Evolutionary conservation across 2,888 invertebrate species (phyloP).

Genomic region (Drosophila leonis): DNA sequence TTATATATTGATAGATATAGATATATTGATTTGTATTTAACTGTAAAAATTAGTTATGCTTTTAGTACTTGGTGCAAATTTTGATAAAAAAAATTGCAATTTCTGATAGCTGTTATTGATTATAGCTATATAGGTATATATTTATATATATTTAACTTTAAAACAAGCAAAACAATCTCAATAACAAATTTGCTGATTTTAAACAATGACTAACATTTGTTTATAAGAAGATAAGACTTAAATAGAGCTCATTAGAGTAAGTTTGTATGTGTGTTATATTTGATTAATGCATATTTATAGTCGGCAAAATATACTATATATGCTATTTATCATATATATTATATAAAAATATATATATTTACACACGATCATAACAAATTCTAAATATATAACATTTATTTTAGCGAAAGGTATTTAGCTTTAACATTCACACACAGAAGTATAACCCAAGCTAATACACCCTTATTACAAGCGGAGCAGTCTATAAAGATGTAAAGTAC

Average conservation of each 20-base stretch:
- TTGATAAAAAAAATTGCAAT: constrained; percentile 1
- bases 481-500: background rate
- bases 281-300: background rate
- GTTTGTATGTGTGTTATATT: background rate
- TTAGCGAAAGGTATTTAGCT: too few species aligned
- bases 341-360: too few species aligned
- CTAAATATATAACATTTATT: too few species aligned
- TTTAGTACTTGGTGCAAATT: background rate
- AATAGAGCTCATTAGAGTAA: background rate
- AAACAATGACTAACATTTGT: background rate
- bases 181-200: constrained; percentile 1
- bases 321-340: background rate
- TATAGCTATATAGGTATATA: background rate
- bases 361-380: too few species aligned
- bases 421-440: too few species aligned
- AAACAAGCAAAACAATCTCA: background rate
- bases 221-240: background rate
- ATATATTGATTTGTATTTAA: background rate
- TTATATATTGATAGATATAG: too few species aligned
- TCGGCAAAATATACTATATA: background rate
- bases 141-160: too few species aligned
- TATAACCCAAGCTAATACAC: background rate
- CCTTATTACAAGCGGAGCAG: background rate
- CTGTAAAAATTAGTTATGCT: background rate
- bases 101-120: background rate